Base-by-base conservation (phyloP, 2,888 invertebrate species). In the Stenotaenia linearis region DNA sequence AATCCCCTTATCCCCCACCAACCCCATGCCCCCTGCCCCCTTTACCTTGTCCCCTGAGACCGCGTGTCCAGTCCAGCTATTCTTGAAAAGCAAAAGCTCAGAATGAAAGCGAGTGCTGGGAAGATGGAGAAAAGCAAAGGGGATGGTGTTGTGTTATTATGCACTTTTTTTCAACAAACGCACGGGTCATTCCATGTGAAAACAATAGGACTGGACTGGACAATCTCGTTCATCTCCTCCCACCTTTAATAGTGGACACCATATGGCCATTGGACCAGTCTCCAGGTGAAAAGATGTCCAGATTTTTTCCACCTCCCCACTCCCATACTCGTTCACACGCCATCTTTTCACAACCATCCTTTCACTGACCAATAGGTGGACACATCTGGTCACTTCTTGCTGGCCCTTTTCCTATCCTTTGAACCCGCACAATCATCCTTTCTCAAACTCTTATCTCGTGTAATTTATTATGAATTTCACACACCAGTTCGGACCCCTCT, bases 151-250 rank as follows among this genome's bases (percentile, higher is more conserved):
- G 50, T 50, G 56, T 56, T 23, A 56, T 56, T 56, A 23, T 56
- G 56, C 56, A 21, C 18, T n/a, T 56, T 56, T 56, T 56, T 56
- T 56, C 18, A n/a, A n/a, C n/a, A n/a, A n/a, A 56, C 56, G 56
- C 56, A 56, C 18, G 56, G 23, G 56, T 56, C 56, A 56, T 56
- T 56, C 18, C 56, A 23, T 56, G 6, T 4, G 56, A 56, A 56
- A 56, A 56, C 56, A 56, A 56, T 56, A n/a, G n/a, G 56, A 56
- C 56, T 18, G 56, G 56, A 56, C 56, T 56, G 56, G 56, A 56
- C 56, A 56, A 56, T 56, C 56, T 56, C 56, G 56, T 56, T 56
- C 56, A 56, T 56, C 56, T 56, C 56, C 56, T 56, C 56, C 56
- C 56, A 56, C 56, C 56, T 56, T 56, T 56, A 50, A 50, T 50